phyloP scores from a whole-genome alignment of 2,113 vertebrate species.

The Jacana jacana region DNA sequence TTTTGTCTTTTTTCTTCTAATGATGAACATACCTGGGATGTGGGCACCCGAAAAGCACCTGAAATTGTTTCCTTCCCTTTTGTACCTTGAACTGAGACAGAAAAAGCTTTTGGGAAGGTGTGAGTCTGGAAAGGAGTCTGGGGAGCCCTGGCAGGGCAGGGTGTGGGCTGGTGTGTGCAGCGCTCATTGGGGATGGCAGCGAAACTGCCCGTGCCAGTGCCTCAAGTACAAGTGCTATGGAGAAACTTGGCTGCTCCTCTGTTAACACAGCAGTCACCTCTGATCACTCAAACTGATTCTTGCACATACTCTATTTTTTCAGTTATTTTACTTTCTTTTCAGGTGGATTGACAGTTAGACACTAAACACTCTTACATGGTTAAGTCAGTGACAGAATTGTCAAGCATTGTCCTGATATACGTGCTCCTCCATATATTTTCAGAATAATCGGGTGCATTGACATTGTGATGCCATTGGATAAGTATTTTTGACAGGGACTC shows the following conservation, averaged over 20 bases:
- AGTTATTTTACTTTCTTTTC: neutral
- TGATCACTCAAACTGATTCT: neutral
- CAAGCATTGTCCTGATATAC: neutral
- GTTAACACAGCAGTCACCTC: neutral
- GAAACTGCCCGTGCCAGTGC: fast-evolving
- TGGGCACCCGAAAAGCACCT: neutral
- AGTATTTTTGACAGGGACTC: neutral
- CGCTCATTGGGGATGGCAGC: neutral
- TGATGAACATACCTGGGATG: neutral
- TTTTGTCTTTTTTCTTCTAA: neutral
- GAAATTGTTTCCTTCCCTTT: neutral
- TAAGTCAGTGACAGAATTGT: neutral
- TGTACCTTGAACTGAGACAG: neutral
- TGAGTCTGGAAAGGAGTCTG: neutral
- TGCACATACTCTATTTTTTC: neutral
- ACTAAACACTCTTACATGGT: neutral
- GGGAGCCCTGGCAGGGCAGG: neutral
- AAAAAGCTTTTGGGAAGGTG: neutral
- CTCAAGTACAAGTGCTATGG: neutral
- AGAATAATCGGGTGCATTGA: neutral
- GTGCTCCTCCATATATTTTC: neutral
- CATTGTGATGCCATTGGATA: neutral
- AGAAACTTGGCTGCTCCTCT: neutral
- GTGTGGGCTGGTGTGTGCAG: neutral
- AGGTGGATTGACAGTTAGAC: neutral